These are phyloP conservation scores for Aricia artaxerxes DNA, from an alignment of 2,888 invertebrate genomes.

Conservation along the genomic window DNA sequence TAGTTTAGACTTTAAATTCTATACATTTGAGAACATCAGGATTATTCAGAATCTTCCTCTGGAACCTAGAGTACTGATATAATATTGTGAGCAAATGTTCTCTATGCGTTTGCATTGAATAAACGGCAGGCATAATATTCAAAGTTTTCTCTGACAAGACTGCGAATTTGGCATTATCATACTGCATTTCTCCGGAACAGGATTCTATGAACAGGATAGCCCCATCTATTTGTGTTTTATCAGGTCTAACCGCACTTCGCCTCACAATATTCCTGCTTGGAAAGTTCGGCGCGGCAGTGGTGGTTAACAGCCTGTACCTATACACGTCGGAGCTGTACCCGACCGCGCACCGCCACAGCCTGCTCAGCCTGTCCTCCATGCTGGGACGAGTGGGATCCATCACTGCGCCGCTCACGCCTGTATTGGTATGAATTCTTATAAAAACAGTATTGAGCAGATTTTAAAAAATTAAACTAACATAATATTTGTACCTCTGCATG, in stretches of 20 bases:
- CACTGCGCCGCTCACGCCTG: slow-evolving; percentile 84
- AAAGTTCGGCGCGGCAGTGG: slow-evolving; percentile 83
- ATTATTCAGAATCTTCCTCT: neutral
- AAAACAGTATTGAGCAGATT: too few relatives aligned
- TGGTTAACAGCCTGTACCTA: slow-evolving; percentile 83
- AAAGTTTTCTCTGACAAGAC: neutral
- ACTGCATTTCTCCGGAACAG: too few relatives aligned
- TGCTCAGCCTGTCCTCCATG: slow-evolving; percentile 86
- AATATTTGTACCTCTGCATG: too few relatives aligned
- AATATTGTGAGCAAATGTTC: neutral
- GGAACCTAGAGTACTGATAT: neutral
- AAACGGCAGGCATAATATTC: neutral
- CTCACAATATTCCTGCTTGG: slow-evolving; percentile 79
- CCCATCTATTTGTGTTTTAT: slow-evolving; percentile 5
- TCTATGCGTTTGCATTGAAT: neutral
- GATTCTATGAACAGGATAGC: too few relatives aligned
- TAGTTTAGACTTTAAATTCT: too few relatives aligned
- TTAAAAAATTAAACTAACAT: too few relatives aligned
- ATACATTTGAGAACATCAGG: neutral
- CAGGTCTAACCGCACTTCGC: slow-evolving; percentile 50
- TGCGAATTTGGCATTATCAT: too few relatives aligned
- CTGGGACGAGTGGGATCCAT: slow-evolving; percentile 86
- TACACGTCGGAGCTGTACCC: slow-evolving; percentile 87
- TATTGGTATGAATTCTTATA: slow-evolving; percentile 68
- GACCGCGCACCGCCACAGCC: slow-evolving; percentile 83